A percentile compares a stretch with the other conserved stretches of the same genome.
Conservation (phyloP, 2,888 invertebrate genomes). For the Germaria angustata region DNA sequence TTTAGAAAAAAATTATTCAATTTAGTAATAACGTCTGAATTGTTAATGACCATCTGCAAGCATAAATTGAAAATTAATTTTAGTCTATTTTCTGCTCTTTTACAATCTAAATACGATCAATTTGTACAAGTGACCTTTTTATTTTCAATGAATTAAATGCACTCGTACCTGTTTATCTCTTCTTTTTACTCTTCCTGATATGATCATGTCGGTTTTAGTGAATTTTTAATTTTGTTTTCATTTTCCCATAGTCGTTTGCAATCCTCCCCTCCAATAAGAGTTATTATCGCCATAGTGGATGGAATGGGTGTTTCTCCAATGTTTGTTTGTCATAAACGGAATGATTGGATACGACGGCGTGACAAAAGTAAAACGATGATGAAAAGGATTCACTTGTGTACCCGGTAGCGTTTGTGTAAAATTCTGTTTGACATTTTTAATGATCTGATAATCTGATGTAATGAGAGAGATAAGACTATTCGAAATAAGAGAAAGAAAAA, state of each 20-base stretch:
- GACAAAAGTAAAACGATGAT: slow-evolving; percentile 14
- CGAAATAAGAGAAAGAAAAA: slow-evolving; percentile 4
- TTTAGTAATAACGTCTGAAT: too few species aligned
- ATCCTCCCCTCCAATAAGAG: slow-evolving; percentile 19
- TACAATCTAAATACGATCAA: slow-evolving; percentile 11
- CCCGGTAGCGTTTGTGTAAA: slow-evolving; percentile 69
- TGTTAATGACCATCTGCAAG: neutral
- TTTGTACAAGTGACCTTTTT: slow-evolving; percentile 37
- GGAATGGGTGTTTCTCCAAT: slow-evolving; percentile 45
- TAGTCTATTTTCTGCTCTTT: neutral
- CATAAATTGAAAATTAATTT: neutral
- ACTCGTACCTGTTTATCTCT: slow-evolving; percentile 38
- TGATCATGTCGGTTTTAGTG: too few species aligned
- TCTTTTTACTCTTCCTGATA: neutral
- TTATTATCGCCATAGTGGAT: slow-evolving; percentile 31
- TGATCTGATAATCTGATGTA: slow-evolving; percentile 66
- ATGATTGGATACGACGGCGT: slow-evolving; percentile 17
- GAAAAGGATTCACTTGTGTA: slow-evolving; percentile 50
- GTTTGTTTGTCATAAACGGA: slow-evolving; percentile 36
- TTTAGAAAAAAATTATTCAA: too few species aligned
- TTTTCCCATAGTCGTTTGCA: neutral
- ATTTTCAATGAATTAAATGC: neutral
- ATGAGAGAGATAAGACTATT: slow-evolving; percentile 53
- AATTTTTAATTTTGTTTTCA: neutral
- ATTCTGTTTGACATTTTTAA: slow-evolving; percentile 67